A percentile compares a stretch with the other conserved stretches of the same genome.
These are phyloP conservation scores for Heliconius aoede DNA, from an alignment of 2,888 invertebrate genomes.

Conservation along the genomic window DNA sequence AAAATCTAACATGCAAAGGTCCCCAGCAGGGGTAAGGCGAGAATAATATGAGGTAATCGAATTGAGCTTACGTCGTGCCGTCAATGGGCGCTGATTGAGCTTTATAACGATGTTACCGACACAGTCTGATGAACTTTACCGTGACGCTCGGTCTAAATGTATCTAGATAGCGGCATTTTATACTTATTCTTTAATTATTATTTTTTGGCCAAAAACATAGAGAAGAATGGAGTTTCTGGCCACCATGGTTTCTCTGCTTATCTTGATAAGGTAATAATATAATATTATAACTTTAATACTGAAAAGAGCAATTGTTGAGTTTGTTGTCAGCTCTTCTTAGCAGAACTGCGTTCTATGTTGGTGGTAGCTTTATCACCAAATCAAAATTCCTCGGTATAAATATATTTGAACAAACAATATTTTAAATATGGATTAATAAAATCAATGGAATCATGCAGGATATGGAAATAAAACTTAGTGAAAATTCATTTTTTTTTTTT, in stretches of 20 bases:
- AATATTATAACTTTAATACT: not conserved
- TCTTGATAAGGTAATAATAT: not conserved
- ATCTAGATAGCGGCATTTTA: conserved; percentile 48
- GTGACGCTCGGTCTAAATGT: conserved; percentile 47
- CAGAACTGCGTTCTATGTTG: not conserved
- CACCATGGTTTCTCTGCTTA: not conserved
- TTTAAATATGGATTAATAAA: not conserved
- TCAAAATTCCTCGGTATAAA: not conserved
- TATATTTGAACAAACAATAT: not conserved
- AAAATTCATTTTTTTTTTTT: not conserved
- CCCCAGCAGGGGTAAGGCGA: conserved; percentile 52
- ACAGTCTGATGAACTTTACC: conserved; percentile 77
- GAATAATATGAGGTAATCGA: conserved; percentile 74
- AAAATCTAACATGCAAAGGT: conserved; percentile 22
- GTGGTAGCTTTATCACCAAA: too few species aligned
- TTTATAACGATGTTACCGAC: conserved; percentile 72
- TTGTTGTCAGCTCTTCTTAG: not conserved
- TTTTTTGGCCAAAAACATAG: not conserved
- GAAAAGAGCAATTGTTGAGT: not conserved
- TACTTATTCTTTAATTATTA: not conserved
- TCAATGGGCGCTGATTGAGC: conserved; percentile 79
- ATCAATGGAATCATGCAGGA: not conserved
- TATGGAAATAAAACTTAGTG: not conserved
- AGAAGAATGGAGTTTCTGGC: not conserved
- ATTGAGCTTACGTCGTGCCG: conserved; percentile 73